phyloP scores from a whole-genome alignment of 2,888 invertebrate genomes.

The Sicus ferrugineus region DNA sequence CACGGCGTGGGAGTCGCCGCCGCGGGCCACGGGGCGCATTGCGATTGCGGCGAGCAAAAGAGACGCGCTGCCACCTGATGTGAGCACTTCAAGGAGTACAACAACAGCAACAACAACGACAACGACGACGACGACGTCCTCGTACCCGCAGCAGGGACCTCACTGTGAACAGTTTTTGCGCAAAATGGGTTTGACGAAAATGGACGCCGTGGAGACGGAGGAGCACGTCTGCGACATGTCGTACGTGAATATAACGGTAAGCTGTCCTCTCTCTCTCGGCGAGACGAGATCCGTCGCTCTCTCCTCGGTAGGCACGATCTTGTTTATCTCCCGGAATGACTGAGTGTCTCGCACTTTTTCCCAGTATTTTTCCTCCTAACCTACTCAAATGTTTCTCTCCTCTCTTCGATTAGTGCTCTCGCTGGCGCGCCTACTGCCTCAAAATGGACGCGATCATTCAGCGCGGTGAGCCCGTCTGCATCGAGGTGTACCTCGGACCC shows the following conservation, averaged over 20 bases:
- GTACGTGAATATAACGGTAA: slow-evolving; percentile 64
- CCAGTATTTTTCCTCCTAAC: neutral
- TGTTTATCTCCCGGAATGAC: neutral
- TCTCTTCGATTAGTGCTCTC: slow-evolving; percentile 56
- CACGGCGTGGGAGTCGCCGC: slow-evolving; percentile 34
- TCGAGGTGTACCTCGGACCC: slow-evolving; percentile 64
- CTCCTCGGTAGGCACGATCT: neutral
- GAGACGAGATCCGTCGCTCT: neutral
- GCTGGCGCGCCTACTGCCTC: slow-evolving; percentile 63
- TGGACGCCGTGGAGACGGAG: slow-evolving; percentile 60
- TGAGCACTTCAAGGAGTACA: no score
- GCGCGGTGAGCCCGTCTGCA: slow-evolving; percentile 62
- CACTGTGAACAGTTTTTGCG: slow-evolving; percentile 66
- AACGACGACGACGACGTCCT: slow-evolving; percentile 35
- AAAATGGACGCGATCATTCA: slow-evolving; percentile 62
- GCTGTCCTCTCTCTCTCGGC: slow-evolving; percentile 34
- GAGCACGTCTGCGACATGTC: slow-evolving; percentile 65
- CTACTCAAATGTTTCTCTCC: slow-evolving; percentile 16
- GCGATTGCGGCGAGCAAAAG: slow-evolving; percentile 31
- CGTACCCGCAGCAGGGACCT: slow-evolving; percentile 62
- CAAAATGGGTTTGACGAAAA: slow-evolving; percentile 63
- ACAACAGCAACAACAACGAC: no score
- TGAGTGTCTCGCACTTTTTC: neutral
- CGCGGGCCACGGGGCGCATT: slow-evolving; percentile 37
- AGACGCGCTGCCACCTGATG: slow-evolving; percentile 3